These are phyloP conservation scores for Hoplodrina blanda DNA, from an alignment of 2,888 invertebrate genomes.

Conservation along the genomic window DNA sequence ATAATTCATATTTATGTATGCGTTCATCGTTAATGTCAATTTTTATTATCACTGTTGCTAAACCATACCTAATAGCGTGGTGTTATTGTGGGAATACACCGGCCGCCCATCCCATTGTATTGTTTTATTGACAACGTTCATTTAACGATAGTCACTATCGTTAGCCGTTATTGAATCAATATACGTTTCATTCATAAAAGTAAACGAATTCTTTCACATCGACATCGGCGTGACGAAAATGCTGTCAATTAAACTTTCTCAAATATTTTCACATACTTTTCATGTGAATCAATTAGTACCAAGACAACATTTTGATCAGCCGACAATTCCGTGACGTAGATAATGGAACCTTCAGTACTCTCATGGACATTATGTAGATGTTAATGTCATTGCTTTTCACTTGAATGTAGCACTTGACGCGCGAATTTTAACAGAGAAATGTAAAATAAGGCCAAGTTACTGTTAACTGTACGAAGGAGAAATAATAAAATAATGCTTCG, in stretches of 20 bases:
- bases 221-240: constrained; percentile 57
- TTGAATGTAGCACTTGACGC: constrained; percentile 24
- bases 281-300: constrained; percentile 64
- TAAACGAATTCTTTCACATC: constrained; percentile 60
- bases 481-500: constrained; percentile 30
- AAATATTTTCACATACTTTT: constrained; percentile 64
- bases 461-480: constrained; percentile 31
- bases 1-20: constrained; percentile 70
- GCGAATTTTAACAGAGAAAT: constrained; percentile 19
- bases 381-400: constrained; percentile 54
- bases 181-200: constrained; percentile 66
- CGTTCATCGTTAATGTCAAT: constrained; percentile 71
- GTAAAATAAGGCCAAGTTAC: constrained; percentile 36
- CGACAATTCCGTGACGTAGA: constrained; percentile 57
- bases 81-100: constrained; percentile 69
- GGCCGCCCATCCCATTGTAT: constrained; percentile 51
- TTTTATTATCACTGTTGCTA: constrained; percentile 72
- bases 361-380: constrained; percentile 51
- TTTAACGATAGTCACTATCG: constrained; percentile 60
- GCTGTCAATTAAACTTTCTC: constrained; percentile 60
- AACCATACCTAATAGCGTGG: constrained; percentile 68
- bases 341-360: constrained; percentile 55
- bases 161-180: constrained; percentile 61
- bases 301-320: constrained; percentile 59
- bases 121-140: constrained; percentile 65